These are phyloP conservation scores for Orthochromis malagaraziensis DNA, from an alignment of 2,113 vertebrate genomes.

Conservation along the genomic window DNA sequence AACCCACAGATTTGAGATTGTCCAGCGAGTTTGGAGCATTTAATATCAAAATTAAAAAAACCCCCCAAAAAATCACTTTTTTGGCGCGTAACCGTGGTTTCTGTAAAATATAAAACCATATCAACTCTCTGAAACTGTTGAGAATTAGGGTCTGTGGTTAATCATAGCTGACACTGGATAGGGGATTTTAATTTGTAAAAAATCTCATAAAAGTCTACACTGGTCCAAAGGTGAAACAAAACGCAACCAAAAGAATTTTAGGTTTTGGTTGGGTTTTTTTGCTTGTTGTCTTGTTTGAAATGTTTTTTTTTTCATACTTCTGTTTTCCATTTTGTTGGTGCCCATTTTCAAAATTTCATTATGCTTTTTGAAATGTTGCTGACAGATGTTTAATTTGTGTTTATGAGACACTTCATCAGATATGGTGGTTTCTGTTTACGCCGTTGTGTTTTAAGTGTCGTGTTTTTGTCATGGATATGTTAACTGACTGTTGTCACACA, in stretches of 20 bases:
- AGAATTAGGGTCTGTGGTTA: background rate
- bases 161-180: background rate
- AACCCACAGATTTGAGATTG: background rate
- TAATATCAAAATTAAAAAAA: rapidly evolving
- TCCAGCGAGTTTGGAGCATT: background rate
- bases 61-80: rapidly evolving
- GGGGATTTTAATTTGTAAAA: background rate
- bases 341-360: background rate
- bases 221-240: background rate
- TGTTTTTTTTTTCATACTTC: background rate
- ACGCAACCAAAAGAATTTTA: background rate
- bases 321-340: background rate
- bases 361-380: background rate
- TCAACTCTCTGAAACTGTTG: background rate
- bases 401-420: background rate
- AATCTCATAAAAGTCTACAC: background rate
- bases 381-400: background rate
- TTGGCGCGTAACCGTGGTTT: background rate
- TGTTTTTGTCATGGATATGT: background rate
- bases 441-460: too few species aligned
- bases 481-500: background rate
- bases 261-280: background rate
- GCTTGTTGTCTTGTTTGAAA: background rate
- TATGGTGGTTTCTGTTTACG: background rate
- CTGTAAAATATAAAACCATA: background rate